phyloP scores from a whole-genome alignment of 2,888 invertebrate genomes.

The Labia minor region DNA sequence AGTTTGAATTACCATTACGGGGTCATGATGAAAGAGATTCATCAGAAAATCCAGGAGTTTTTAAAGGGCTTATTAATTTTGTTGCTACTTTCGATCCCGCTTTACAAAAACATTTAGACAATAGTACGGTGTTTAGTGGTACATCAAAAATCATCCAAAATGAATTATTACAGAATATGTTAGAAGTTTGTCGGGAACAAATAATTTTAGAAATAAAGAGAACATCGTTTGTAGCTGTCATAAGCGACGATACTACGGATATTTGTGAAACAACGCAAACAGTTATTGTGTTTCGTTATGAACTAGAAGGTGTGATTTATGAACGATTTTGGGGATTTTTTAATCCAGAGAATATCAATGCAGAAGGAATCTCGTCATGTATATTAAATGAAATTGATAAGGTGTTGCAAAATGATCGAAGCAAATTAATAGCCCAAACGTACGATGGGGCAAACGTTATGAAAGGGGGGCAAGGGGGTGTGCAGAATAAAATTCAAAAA shows the following conservation, averaged over 20 bases:
- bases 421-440: too few relatives aligned
- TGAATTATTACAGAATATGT: constrained; percentile 31
- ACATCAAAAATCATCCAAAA: constrained; percentile 29
- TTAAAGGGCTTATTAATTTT: constrained; percentile 31
- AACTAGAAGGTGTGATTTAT: constrained; percentile 26
- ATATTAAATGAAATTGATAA: constrained; percentile 24
- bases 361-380: constrained; percentile 22
- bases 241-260: too few relatives aligned
- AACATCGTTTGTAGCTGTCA: too few relatives aligned
- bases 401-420: constrained; percentile 18
- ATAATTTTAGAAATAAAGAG: constrained; percentile 29
- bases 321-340: constrained; percentile 31
- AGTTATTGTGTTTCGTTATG: constrained; percentile 31
- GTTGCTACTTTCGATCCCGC: constrained; percentile 28
- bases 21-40: constrained; percentile 30
- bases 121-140: constrained; percentile 30
- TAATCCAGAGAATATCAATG: constrained; percentile 25
- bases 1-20: constrained; percentile 31
- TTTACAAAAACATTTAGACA: constrained; percentile 29
- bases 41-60: constrained; percentile 29
- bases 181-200: constrained; percentile 29
- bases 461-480: too few relatives aligned
- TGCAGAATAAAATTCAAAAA: too few relatives aligned
- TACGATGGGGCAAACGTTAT: too few relatives aligned
- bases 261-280: too few relatives aligned